Percentiles rank a stretch among this genome's conserved stretches.
phyloP scores from a whole-genome alignment of 2,113 vertebrate species.

The Synchiropus splendidus region DNA sequence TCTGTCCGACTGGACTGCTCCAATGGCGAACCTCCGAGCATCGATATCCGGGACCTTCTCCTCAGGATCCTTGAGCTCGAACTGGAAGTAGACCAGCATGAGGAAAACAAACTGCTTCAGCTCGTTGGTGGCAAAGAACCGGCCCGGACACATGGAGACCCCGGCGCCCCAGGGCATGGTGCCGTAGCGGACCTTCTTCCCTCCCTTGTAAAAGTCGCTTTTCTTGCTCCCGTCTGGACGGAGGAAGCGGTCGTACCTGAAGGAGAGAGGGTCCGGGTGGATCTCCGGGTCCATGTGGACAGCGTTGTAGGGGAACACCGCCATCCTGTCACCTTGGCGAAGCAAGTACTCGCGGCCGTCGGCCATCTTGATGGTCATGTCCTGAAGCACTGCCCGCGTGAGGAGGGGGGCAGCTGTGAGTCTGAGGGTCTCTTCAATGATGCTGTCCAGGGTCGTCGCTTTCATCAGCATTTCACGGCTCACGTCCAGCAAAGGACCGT shows the following conservation, averaged over 20 bases:
- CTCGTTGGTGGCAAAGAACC: slow-evolving; percentile 81
- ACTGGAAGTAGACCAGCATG: slow-evolving; percentile 77
- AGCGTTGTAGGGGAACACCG: slow-evolving; percentile 74
- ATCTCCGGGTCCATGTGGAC: slow-evolving; percentile 81
- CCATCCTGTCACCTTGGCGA: slow-evolving; percentile 73
- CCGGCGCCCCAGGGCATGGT: slow-evolving; percentile 89
- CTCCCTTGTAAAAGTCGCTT: slow-evolving; percentile 77
- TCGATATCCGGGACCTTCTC: slow-evolving; percentile 70
- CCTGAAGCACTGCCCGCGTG: slow-evolving; percentile 62
- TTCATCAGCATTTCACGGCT: slow-evolving; percentile 65
- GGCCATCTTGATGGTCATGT: slow-evolving; percentile 63
- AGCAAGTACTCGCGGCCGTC: slow-evolving; percentile 59
- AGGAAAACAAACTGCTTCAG: slow-evolving; percentile 84
- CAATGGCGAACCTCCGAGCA: slow-evolving; percentile 76
- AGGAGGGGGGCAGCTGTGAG: slow-evolving; percentile 71
- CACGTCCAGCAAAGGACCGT: slow-evolving; percentile 50
- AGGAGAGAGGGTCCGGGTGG: slow-evolving; percentile 72
- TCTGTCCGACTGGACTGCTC: slow-evolving; percentile 67
- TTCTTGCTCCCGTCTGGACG: slow-evolving; percentile 71
- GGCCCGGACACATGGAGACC: slow-evolving; percentile 77
- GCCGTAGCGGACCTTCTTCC: slow-evolving; percentile 77
- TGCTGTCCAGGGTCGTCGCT: slow-evolving; percentile 77
- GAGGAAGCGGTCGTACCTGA: slow-evolving; percentile 79
- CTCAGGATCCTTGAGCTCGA: slow-evolving; percentile 71
- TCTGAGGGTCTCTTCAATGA: slow-evolving; percentile 81